Percentiles rank a stretch among this genome's conserved stretches.
Conservation (phyloP, 1,140 invertebrate genomes). For the Drosophila serrata region DNA sequence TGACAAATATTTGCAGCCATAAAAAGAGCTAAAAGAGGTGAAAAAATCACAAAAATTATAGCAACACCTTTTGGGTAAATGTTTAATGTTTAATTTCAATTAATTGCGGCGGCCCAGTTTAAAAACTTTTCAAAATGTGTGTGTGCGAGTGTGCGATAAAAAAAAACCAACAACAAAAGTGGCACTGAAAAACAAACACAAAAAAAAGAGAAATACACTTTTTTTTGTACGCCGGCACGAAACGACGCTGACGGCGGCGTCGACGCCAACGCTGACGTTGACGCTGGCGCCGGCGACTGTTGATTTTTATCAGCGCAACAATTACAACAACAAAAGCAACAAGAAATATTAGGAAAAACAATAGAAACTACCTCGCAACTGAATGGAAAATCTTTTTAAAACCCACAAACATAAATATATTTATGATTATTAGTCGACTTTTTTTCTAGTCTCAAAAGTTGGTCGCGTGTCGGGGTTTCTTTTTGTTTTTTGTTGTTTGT, state of each 20-base stretch:
- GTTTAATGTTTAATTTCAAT: slow-evolving; percentile 64
- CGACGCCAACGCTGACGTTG: slow-evolving; percentile 6
- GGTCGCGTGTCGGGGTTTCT: slow-evolving; percentile 15
- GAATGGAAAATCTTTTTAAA: slow-evolving; percentile 66
- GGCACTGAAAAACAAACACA: slow-evolving; percentile 25
- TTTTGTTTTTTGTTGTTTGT: slow-evolving; percentile 1
- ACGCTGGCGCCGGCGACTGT: slow-evolving; percentile 37
- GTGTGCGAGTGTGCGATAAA: slow-evolving; percentile 36
- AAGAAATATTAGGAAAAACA: slow-evolving; percentile 4
- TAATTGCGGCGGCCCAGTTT: slow-evolving; percentile 55
- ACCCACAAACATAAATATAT: slow-evolving; percentile 7
- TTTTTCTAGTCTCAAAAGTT: slow-evolving; percentile 7
- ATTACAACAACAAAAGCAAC: slow-evolving; percentile 30
- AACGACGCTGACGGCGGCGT: slow-evolving; percentile 25
- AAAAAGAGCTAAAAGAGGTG: slow-evolving; percentile 1
- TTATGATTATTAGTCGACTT: slow-evolving; percentile 19
- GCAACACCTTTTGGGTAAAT: slow-evolving; percentile 46
- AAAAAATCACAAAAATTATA: slow-evolving; percentile 2
- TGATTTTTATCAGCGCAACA: slow-evolving; percentile 67
- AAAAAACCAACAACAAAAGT: slow-evolving; percentile 41
- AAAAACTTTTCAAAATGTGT: slow-evolving; percentile 9
- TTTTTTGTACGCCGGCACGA: slow-evolving; percentile 33
- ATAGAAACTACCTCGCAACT: slow-evolving; percentile 32
- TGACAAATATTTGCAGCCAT: slow-evolving; percentile 1
- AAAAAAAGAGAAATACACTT: slow-evolving; percentile 19